Percentiles rank a stretch among this genome's conserved stretches.
These are phyloP conservation scores for Drosophila ustulata DNA, from an alignment of 2,888 invertebrate species.

Conservation along the genomic window DNA sequence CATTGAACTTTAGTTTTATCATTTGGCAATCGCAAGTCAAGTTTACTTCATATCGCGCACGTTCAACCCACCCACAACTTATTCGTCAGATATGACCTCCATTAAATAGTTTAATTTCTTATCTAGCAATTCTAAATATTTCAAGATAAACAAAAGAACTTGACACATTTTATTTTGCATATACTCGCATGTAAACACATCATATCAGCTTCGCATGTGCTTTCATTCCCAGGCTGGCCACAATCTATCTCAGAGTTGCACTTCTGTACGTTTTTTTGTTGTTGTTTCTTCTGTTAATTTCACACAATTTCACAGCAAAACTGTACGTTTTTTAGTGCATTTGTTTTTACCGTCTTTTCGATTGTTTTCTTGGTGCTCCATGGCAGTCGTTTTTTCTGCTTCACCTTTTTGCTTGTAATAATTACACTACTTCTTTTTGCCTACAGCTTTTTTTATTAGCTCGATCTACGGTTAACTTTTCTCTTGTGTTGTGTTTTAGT, in stretches of 20 bases:
- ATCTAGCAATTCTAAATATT: conserved; percentile 10
- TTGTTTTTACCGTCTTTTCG: not conserved
- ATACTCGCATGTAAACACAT: not conserved
- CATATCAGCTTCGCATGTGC: conserved; percentile 1
- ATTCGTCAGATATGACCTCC: not conserved
- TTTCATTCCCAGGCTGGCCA: not conserved
- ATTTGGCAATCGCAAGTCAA: not conserved
- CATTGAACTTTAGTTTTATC: not conserved
- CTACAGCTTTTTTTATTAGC: conserved; percentile 1
- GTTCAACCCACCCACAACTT: not conserved
- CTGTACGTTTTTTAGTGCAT: not conserved
- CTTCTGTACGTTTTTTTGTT: not conserved
- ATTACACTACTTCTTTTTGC: not conserved
- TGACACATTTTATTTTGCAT: not conserved
- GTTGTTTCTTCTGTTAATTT: not conserved
- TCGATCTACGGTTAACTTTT: not conserved
- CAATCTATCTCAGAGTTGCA: not conserved
- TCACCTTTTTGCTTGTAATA: not conserved
- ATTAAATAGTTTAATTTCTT: conserved; percentile 9
- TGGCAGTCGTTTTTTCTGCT: not conserved
- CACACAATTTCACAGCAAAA: not conserved
- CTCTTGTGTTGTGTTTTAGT: not conserved
- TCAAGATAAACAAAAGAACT: conserved; percentile 9
- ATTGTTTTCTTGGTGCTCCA: not conserved
- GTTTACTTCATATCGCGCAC: conserved; percentile 8